These are phyloP conservation scores for Dryobates pubescens DNA, from an alignment of 2,797 vertebrate genomes.

Conservation along the genomic window DNA sequence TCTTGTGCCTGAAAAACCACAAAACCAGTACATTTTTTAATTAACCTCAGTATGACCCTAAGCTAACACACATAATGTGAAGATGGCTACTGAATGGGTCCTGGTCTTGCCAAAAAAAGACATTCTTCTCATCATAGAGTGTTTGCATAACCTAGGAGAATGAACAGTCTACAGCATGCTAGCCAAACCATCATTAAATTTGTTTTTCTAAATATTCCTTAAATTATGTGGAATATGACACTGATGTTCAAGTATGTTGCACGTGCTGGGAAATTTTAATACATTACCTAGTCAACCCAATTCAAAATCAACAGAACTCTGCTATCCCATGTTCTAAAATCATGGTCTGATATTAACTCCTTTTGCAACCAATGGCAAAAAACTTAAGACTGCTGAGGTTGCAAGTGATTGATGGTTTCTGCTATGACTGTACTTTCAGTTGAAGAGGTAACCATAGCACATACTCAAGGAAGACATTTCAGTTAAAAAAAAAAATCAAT, in stretches of 20 bases:
- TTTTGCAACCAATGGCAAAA: background rate
- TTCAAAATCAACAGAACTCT: background rate
- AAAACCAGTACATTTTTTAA: background rate
- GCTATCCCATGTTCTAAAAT: background rate
- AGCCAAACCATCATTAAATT: background rate
- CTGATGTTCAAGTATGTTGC: background rate
- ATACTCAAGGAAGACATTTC: background rate
- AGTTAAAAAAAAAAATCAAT: background rate
- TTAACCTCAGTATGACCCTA: background rate
- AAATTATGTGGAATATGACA: background rate
- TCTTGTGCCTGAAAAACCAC: constrained; percentile 73
- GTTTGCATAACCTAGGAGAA: background rate
- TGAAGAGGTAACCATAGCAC: background rate
- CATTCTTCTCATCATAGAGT: background rate
- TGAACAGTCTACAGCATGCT: background rate
- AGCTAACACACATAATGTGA: background rate
- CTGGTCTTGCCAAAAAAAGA: background rate
- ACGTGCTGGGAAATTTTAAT: background rate
- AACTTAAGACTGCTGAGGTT: background rate
- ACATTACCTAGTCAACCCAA: background rate
- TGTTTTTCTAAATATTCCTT: background rate
- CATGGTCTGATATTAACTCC: background rate
- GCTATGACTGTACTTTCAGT: background rate
- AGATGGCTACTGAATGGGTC: background rate
- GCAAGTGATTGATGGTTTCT: background rate